Evolutionary conservation across 1,140 invertebrate genomes (phyloP).

Genomic region (Aleiodes sp.): DNA sequence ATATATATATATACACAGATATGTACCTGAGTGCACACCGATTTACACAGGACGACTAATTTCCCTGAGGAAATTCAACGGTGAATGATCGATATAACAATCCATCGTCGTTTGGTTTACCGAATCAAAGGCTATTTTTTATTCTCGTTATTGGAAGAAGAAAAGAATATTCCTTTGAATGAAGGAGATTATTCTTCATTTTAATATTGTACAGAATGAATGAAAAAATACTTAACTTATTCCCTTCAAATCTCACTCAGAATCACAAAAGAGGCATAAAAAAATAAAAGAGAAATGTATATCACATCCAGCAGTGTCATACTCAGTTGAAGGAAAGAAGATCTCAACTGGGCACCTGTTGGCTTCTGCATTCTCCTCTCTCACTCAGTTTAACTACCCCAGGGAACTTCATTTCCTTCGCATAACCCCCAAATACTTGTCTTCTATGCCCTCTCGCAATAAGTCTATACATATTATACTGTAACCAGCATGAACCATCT

Average conservation of each 20-base stretch:
- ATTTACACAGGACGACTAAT: slow-evolving; percentile 43
- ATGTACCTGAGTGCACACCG: slow-evolving; percentile 24
- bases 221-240: too few species aligned
- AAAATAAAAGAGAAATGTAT: too few species aligned
- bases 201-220: too few species aligned
- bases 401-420: slow-evolving; percentile 15
- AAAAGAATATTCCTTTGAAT: too few species aligned
- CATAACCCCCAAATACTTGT: neutral
- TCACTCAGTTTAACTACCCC: slow-evolving; percentile 12
- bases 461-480: neutral
- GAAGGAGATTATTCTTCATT: too few species aligned
- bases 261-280: too few species aligned
- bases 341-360: slow-evolving; percentile 23
- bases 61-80: slow-evolving; percentile 51
- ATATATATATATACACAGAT: slow-evolving; percentile 7
- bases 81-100: slow-evolving; percentile 44
- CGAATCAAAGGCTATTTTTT: too few species aligned
- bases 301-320: too few species aligned
- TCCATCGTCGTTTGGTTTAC: slow-evolving; percentile 18
- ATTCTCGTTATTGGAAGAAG: too few species aligned
- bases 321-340: too few species aligned
- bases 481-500: slow-evolving; percentile 1
- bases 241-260: too few species aligned
- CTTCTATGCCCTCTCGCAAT: slow-evolving; percentile 2
- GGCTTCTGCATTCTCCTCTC: slow-evolving; percentile 18